These are phyloP conservation scores for Microcebus griseorufus DNA, from an alignment of 2,113 vertebrate species.

Conservation along the genomic window DNA sequence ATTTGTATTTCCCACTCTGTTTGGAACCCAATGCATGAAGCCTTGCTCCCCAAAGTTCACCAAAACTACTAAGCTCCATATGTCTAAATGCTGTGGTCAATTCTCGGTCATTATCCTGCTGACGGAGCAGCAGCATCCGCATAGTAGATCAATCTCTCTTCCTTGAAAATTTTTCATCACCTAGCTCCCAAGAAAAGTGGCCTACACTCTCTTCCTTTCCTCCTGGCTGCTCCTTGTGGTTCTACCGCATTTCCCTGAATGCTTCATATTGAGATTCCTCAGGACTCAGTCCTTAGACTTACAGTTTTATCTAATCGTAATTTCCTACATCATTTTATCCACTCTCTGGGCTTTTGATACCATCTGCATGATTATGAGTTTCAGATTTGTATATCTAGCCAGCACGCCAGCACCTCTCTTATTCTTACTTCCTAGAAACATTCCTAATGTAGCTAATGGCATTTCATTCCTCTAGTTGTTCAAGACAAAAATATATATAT, in stretches of 20 bases:
- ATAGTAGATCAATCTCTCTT: too few species aligned
- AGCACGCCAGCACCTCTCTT: not conserved
- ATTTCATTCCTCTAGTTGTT: not conserved
- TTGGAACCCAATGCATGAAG: not conserved
- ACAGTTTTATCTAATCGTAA: not conserved
- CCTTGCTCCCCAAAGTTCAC: not conserved
- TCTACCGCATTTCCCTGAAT: not conserved
- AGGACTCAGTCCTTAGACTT: not conserved
- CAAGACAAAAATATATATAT: too few species aligned
- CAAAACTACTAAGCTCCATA: not conserved
- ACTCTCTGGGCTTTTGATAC: not conserved
- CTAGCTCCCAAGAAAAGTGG: too few species aligned
- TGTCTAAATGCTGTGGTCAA: not conserved
- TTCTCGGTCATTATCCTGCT: too few species aligned
- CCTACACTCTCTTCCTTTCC: not conserved
- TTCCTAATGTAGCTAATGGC: not conserved
- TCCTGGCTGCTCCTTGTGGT: not conserved
- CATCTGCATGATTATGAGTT: not conserved
- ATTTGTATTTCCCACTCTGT: not conserved
- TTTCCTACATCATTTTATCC: not conserved
- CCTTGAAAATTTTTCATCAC: not conserved
- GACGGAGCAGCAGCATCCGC: accelerated
- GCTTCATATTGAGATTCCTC: not conserved
- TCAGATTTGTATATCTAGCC: not conserved
- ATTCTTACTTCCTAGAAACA: not conserved